These are phyloP conservation scores for Trichomycterus rosablanca DNA, from an alignment of 2,113 vertebrate species.

Conservation along the genomic window DNA sequence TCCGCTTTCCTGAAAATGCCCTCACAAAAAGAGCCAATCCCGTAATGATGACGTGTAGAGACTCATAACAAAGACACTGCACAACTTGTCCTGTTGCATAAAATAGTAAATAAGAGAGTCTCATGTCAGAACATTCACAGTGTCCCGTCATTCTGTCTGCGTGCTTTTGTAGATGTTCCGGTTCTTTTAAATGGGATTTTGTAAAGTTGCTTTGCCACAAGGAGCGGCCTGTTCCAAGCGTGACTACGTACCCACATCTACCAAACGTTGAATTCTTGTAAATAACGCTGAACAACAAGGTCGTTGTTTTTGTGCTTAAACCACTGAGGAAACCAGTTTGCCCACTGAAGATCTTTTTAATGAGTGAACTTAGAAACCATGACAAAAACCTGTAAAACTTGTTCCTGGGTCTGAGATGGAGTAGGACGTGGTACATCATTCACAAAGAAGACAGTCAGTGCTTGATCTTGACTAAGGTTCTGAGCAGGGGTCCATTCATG, in stretches of 20 bases:
- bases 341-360: too few species aligned
- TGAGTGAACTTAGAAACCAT: too few species aligned
- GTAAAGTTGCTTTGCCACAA: background rate
- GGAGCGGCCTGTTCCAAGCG: background rate
- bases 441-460: too few species aligned
- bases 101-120: background rate
- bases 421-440: too few species aligned
- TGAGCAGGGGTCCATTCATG: too few species aligned
- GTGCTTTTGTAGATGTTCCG: background rate
- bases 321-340: constrained; percentile 16
- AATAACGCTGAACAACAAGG: background rate
- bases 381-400: too few species aligned
- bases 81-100: background rate
- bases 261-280: background rate
- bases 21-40: background rate
- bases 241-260: background rate
- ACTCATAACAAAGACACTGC: background rate
- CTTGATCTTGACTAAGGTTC: too few species aligned
- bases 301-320: background rate
- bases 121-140: background rate
- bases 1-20: background rate
- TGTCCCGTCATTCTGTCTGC: background rate
- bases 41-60: background rate
- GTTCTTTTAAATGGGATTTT: background rate
- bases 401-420: too few species aligned